Evolutionary conservation across 2,888 invertebrate genomes (phyloP).

Genomic region (Strigamia crassipes): DNA sequence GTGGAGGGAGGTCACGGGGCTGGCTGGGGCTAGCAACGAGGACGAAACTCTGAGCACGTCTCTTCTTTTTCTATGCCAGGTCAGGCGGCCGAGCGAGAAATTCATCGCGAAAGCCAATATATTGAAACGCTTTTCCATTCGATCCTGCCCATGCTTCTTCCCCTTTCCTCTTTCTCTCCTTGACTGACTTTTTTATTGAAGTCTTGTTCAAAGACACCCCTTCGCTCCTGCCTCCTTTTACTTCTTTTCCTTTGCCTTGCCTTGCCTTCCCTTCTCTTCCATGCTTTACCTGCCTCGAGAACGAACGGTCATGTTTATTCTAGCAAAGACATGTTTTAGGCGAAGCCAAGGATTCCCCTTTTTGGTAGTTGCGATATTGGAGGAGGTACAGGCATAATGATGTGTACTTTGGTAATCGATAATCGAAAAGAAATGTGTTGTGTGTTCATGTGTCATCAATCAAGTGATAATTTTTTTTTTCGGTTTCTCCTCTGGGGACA

Average conservation of each 20-base stretch:
- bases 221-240: not conserved
- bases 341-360: not conserved
- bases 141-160: not conserved
- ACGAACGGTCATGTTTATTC: conserved; percentile 39
- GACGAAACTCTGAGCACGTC: conserved; percentile 15
- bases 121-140: conserved; percentile 43
- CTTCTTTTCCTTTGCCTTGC: not conserved
- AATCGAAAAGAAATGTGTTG: not conserved
- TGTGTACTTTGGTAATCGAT: not conserved
- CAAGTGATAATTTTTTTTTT: not conserved
- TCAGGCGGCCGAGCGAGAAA: conserved; percentile 46
- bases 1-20: not conserved
- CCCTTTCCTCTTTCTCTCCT: not conserved
- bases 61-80: conserved; percentile 33
- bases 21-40: no score
- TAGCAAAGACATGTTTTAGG: not conserved
- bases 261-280: not conserved
- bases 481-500: not conserved
- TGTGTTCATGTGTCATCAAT: not conserved
- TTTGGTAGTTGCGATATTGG: not conserved
- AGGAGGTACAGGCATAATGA: not conserved
- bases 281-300: not conserved
- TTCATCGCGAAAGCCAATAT: conserved; percentile 47
- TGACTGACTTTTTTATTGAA: not conserved
- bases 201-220: conserved; percentile 14